Conservation (phyloP, 2,888 invertebrate genomes). For the Maniola hyperantus region DNA sequence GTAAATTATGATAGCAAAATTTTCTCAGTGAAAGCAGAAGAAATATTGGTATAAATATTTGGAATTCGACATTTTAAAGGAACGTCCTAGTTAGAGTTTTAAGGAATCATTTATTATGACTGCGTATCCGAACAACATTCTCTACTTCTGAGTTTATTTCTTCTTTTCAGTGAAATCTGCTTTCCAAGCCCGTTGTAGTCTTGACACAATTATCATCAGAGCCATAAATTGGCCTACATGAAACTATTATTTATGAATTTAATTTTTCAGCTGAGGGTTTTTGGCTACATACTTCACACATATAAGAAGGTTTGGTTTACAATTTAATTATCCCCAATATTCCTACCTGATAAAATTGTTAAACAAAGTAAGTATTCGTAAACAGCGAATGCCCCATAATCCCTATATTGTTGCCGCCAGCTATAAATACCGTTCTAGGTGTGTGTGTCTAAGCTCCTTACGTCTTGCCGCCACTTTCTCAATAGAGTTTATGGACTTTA, state of each 20-base stretch:
- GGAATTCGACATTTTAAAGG: not conserved
- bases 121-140: not conserved
- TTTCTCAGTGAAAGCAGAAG: slow-evolving; percentile 3
- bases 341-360: slow-evolving; percentile 8
- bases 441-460: slow-evolving; percentile 19
- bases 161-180: no score
- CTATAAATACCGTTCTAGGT: slow-evolving; percentile 26
- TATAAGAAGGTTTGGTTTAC: not conserved
- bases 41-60: slow-evolving; percentile 6
- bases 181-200: no score
- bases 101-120: not conserved
- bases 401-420: slow-evolving; percentile 20
- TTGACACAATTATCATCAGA: no score
- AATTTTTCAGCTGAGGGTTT: no score
- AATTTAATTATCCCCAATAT: not conserved
- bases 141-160: no score
- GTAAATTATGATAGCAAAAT: not conserved
- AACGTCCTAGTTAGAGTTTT: not conserved
- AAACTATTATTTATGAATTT: no score
- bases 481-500: slow-evolving; percentile 18
- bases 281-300: not conserved
- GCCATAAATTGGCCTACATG: no score
- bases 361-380: not conserved
- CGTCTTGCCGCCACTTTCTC: slow-evolving; percentile 4
- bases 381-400: slow-evolving; percentile 13